phyloP scores from a whole-genome alignment of 2,888 invertebrate genomes.

The Peribatodes rhomboidaria region DNA sequence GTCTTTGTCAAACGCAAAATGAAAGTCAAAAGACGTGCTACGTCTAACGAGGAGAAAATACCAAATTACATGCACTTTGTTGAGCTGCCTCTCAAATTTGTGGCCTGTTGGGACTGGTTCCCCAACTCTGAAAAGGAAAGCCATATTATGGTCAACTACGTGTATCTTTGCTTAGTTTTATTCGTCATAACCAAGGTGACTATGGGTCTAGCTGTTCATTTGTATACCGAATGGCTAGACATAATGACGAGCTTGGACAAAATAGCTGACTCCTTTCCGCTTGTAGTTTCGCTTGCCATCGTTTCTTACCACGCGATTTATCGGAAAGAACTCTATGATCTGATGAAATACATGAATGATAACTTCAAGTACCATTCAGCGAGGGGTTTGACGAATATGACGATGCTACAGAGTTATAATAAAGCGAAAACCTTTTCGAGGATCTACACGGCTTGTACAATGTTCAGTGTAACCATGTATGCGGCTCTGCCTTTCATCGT shows the following conservation, averaged over 20 bases:
- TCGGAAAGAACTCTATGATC: constrained; percentile 64
- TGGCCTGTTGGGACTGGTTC: constrained; percentile 76
- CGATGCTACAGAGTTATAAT: constrained; percentile 68
- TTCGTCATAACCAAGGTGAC: constrained; percentile 61
- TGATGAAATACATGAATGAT: constrained; percentile 66
- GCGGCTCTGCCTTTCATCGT: constrained; percentile 65
- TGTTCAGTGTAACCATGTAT: constrained; percentile 76
- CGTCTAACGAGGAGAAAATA: constrained; percentile 50
- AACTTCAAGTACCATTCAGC: constrained; percentile 76
- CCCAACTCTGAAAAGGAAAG: constrained; percentile 51
- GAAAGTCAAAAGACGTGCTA: constrained; percentile 22
- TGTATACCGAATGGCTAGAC: constrained; percentile 70
- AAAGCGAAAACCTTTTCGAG: constrained; percentile 69
- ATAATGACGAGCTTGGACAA: constrained; percentile 70
- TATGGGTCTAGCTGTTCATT: constrained; percentile 59
- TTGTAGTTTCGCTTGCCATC: constrained; percentile 65
- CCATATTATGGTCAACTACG: constrained; percentile 61
- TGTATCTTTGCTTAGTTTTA: constrained; percentile 66
- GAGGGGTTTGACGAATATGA: constrained; percentile 76
- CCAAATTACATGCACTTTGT: constrained; percentile 65
- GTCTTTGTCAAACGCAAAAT: constrained; percentile 16
- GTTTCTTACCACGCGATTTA: constrained; percentile 68
- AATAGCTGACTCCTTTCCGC: constrained; percentile 71
- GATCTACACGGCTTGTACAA: constrained; percentile 72
- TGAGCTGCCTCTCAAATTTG: constrained; percentile 66